Base-by-base conservation (phyloP, 1,140 invertebrate species). In the Drosophila malerkotliana region DNA sequence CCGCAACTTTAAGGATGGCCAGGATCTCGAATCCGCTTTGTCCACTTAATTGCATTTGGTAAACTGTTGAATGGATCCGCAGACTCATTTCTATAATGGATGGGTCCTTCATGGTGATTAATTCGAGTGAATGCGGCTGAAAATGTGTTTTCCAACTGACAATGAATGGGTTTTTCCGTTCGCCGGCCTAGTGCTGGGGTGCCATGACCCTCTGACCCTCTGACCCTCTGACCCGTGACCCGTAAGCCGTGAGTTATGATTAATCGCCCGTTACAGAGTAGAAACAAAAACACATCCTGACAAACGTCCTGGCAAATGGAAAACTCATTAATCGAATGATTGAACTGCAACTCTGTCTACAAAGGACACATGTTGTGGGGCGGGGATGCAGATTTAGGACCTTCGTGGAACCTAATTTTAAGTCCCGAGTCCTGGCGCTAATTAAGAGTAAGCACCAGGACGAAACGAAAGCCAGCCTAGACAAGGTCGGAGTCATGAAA, bases 21-120 rank as follows among this genome's bases (percentile, higher is more conserved):
- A n/a, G n/a, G 14, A 14, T 14, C 15, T 18, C 8, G 60, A 48
- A 63, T 64, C 64, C 60, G 63, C 37, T 64, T 67, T 67, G 60
- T 67, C 37, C 63, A 44, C 47, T 52, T 67, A 67, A 67, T 67
- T 67, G 63, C 63, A 66, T 67, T 66, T 53, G 47, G 63, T 45
- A 67, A 67, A 67, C 63, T 66, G 60, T 67, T 67, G 59, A 67
- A 67, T 64, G 34, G 56, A 60, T 45, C 30, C 57, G 14, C 44
- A 44, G 28, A 26, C 24, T 61, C 45, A 44, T 62, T 44, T 15
- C 59, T 32, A 12, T 62, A 62, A 62, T 62, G 59, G 59, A 62
- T 60, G 57, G 57, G 45, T 28, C 21, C 47, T 62, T 67, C 60
- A 66, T 41, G 63, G 60, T 53, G 63, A 67, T 67, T 67, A 67